Base-by-base conservation (phyloP, 2,888 invertebrate species). In the Gisinianus flammeolus region DNA sequence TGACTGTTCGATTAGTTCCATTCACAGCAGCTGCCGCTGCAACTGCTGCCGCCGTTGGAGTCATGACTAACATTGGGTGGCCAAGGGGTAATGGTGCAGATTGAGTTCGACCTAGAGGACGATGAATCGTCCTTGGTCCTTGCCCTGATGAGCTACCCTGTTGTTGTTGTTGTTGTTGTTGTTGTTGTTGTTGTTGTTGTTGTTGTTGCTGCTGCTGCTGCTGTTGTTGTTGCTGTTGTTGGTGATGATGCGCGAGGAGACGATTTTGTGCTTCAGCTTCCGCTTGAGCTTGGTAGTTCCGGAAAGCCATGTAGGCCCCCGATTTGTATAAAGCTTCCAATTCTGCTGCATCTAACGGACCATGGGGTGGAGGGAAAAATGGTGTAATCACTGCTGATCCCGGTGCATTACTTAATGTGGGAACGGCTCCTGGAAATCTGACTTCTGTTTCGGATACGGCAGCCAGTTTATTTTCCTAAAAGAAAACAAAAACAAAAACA, bases 81-180 rank as follows among this genome's bases (percentile, higher is more conserved):
- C 96, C 96, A 77, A 97, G 89, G 31, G 95, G 95, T 85, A 96
- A 88, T 0, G 96, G 96, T 2, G 97, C 97, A 67, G 97, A 97
- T 88, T 97, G 97, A 79, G 97, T 97, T 86, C 97, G 92, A 1
- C 80, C 80, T 85, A 96, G 89, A 44, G 95, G 95, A 73, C 95
- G 89, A 85, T 93, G 93, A 85, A 84, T 83, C 8, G 80, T 81
- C 10, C 83, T 75, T 19, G 82, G 77, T 0, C 69, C 75, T 19
- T 16, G 12, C 28, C 44, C 69, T 0, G 76, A 22, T 5, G 28
- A 19, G 22, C 33, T 44, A 69, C 44, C 69, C 69, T 69, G 69
- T 69, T 69, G 69, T 30, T 67, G 67, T 31, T 72, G 71, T 73
- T 56, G 74, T 68, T 67, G 74, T 44, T 52, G 72, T 73, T 33